Evolutionary conservation across 2,797 vertebrate genomes (phyloP).

Genomic region (Limnodromus scolopaceus): DNA sequence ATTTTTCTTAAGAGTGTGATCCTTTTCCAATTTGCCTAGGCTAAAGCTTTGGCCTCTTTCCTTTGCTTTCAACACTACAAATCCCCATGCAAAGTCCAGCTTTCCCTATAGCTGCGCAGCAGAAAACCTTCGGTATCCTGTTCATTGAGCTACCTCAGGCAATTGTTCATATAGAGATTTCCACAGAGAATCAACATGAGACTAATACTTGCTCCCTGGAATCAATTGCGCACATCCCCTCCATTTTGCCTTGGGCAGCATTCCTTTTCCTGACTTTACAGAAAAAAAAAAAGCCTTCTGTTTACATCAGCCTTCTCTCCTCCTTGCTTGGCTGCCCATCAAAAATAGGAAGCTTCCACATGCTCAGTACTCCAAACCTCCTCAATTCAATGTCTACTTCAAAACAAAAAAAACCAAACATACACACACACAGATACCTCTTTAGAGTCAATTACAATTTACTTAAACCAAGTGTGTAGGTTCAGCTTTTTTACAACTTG

Average conservation of each 20-base stretch:
- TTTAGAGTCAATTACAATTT: not conserved
- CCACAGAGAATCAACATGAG: not conserved
- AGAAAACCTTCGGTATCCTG: not conserved
- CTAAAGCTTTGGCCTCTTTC: not conserved
- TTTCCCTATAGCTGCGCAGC: not conserved
- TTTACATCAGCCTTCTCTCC: not conserved
- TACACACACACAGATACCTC: not conserved
- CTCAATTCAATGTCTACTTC: accelerated
- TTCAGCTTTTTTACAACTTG: not conserved
- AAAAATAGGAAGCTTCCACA: not conserved
- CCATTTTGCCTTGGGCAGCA: not conserved
- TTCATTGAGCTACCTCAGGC: not conserved
- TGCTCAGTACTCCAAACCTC: not conserved
- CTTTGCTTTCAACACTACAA: not conserved
- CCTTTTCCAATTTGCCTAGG: not conserved
- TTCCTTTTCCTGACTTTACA: not conserved
- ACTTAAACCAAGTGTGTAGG: not conserved
- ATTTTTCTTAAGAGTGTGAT: not conserved
- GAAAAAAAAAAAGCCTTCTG: not conserved
- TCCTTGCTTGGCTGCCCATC: not conserved
- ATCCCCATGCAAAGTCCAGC: not conserved
- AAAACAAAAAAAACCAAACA: not conserved
- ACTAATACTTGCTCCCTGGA: not conserved
- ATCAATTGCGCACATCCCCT: not conserved
- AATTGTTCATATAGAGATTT: not conserved